Conservation (phyloP, 2,888 invertebrate species). For the Formica aserva region DNA sequence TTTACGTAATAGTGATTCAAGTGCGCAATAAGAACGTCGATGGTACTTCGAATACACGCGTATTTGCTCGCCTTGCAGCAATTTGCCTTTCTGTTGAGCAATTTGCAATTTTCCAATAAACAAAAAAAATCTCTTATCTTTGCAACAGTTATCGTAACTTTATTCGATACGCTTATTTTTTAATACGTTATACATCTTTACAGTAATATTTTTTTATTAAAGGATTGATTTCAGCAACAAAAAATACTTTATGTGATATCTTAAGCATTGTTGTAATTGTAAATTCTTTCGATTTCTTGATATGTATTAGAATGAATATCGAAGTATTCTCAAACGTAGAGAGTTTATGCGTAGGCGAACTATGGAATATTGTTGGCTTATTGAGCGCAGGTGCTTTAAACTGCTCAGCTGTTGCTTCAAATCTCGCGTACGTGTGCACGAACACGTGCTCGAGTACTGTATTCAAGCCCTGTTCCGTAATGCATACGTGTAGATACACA, state of each 20-base stretch:
- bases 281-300: slow-evolving; percentile 42
- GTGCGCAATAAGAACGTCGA: slow-evolving; percentile 43
- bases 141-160: not conserved
- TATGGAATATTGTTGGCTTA: slow-evolving; percentile 76
- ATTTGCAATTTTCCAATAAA: slow-evolving; percentile 10
- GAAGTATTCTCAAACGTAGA: slow-evolving; percentile 67
- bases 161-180: not conserved
- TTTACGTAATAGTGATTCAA: slow-evolving; percentile 51
- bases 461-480: slow-evolving; percentile 54
- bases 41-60: slow-evolving; percentile 22
- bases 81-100: slow-evolving; percentile 17
- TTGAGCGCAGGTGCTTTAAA: slow-evolving; percentile 82
- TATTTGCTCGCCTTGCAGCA: slow-evolving; percentile 18
- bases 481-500: slow-evolving; percentile 65
- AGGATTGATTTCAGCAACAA: not conserved
- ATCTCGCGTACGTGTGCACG: slow-evolving; percentile 69
- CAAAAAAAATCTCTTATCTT: not conserved
- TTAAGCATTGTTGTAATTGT: slow-evolving; percentile 1
- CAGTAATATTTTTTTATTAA: not conserved
- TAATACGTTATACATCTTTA: slow-evolving; percentile 28
- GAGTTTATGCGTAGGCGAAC: slow-evolving; percentile 74
- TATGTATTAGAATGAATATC: slow-evolving; percentile 67
- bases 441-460: slow-evolving; percentile 56
- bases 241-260: not conserved
- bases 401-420: slow-evolving; percentile 83